Base-by-base conservation (phyloP, 2,113 vertebrate species). In the Sinocyclocheilus rhinocerous region DNA sequence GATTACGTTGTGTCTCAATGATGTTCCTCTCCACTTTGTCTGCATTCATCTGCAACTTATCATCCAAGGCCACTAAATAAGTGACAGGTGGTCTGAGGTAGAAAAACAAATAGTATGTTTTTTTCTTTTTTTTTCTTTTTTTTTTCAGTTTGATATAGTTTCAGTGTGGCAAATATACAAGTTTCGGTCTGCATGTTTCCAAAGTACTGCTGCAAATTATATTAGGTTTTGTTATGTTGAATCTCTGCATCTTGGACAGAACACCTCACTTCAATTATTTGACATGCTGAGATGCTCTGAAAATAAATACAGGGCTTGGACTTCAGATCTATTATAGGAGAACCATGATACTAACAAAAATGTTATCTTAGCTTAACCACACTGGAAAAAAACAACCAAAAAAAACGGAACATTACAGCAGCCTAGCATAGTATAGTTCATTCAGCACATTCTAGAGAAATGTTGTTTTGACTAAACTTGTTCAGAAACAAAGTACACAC, bases 21-120 rank as follows among this genome's bases (percentile, higher is more conserved):
- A 99, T 98, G 93, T 97, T 96, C 87, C 95, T 97, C 91, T 99
- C 97, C 95, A 99, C 97, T 87, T 97, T 96, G 91, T 99, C 97
- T 0, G 97, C 98, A 95, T 96, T 98, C 89, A 94, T 97, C 94
- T 99, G 98, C 88, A 99, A 92, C 91, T 96, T 97, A 83, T 98
- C 97, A 0, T 99, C 97, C 91, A 99, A 94, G 52, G 91, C 86
- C 0, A 92, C 90, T 84, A 99, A 93, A 73, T 98, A 96, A 86
- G 94, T 94, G 85, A 91, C 94, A 45, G 95, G 92, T 88, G 94
- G 90, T 3, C 97, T 98, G 93, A 0, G 70, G 76, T 73, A n/a
- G 4, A 81, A 83, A 2, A 10, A 16, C 45, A 70, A 4, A 20
- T 4, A 42, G 8, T 59, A 42, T 1, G 36, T 16, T 22, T 55